Evolutionary conservation across 2,797 vertebrate genomes (phyloP).

Genomic region (Cirrhinus mrigala): DNA sequence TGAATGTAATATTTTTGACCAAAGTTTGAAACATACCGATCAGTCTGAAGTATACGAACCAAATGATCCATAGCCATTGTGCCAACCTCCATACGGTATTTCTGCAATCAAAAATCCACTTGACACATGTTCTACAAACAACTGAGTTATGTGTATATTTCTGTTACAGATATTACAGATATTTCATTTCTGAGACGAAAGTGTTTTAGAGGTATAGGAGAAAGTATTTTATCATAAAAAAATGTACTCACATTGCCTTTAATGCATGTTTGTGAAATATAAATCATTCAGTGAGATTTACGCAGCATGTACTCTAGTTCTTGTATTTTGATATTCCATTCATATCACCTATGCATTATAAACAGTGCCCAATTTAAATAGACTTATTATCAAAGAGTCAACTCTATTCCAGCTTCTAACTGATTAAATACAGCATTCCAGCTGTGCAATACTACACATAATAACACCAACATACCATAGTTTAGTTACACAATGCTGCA

Average conservation of each 20-base stretch:
- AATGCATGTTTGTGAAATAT: neutral
- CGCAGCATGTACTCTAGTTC: neutral
- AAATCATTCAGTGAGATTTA: neutral
- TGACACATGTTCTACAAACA: neutral
- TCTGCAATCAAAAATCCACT: slow-evolving; percentile 74
- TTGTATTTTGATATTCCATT: neutral
- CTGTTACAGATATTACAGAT: neutral
- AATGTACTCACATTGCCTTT: neutral
- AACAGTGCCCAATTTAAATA: neutral
- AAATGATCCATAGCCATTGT: slow-evolving; percentile 95
- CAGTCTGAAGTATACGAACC: slow-evolving; percentile 91
- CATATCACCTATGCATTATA: too few relatives aligned
- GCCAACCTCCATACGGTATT: slow-evolving; percentile 95
- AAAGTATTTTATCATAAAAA: neutral
- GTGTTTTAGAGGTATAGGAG: neutral
- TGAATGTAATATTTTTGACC: neutral
- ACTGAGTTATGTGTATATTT: neutral
- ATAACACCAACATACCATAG: neutral
- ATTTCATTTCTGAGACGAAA: neutral
- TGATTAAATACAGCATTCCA: too few relatives aligned
- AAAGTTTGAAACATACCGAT: slow-evolving; percentile 82
- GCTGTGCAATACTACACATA: neutral
- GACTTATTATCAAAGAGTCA: neutral
- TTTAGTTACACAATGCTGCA: neutral
- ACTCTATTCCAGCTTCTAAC: too few relatives aligned